Evolutionary conservation across 2,888 invertebrate species (phyloP), one percentile per base, ranked within the genome.

Genomic region (Sturmia bella): DNA sequence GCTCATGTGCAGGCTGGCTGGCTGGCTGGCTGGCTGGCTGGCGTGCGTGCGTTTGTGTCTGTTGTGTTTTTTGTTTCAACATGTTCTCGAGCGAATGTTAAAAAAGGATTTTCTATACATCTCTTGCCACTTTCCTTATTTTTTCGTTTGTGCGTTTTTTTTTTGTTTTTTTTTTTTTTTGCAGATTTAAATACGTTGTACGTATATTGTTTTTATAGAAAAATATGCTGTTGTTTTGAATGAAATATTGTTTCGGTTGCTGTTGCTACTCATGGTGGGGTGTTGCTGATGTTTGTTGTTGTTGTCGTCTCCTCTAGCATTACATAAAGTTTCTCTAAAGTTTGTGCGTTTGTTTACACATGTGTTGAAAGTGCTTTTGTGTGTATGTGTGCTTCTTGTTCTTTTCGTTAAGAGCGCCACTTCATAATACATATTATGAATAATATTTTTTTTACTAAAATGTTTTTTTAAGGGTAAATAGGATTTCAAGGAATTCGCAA

Each of bases 361-460:
- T 57, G 15, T 21, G n/a, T 56, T 57, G 24, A 15, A n/a, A 37
- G 17, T 50, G 11, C 11, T 19, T 32, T 17, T 56, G 12, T 13
- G n/a, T 41, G 12, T 19, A 0, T 54, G 56, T 19, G 3, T 45
- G n/a, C 64, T 5, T 39, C 9, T 6, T 45, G 13, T 66, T 79
- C 66, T 66, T 72, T 59, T 79, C 66, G 72, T 66, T 45, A 68
- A 79, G 11, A 68, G 59, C 73, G 17, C 72, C 66, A 79, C 78
- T 79, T 73, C 72, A 73, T 73, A 73, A 66, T 59, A 17, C 13
- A 19, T 57, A 59, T 78, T 78, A 72, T 78, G 78, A 78, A 78
- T 66, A 72, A 66, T 50, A 72, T 39, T 70, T 70, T 59, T 45
- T 61, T 45, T 48, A 13, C n/a, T 37, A 41, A 56, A 74, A 74